These are phyloP conservation scores for Ambastaia sidthimunki DNA, from an alignment of 2,797 vertebrate species.

Conservation along the genomic window DNA sequence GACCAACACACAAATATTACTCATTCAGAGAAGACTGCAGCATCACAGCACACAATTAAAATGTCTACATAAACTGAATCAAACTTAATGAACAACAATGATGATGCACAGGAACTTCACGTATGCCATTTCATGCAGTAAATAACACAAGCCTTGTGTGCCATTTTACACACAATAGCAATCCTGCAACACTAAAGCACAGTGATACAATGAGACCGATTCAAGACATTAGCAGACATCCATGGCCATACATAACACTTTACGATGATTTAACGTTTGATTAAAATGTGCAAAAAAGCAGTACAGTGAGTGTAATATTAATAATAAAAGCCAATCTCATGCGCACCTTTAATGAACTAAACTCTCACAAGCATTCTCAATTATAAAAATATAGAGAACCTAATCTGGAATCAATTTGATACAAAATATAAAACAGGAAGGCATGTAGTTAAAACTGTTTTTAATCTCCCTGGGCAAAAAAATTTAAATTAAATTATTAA, in stretches of 20 bases:
- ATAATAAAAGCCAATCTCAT: background rate
- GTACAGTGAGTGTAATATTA: background rate
- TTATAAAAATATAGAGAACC: background rate
- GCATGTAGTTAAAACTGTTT: background rate
- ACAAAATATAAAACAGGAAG: slow-evolving; percentile 1
- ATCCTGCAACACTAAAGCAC: background rate
- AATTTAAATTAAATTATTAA: background rate
- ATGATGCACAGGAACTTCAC: background rate
- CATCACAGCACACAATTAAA: slow-evolving; percentile 11
- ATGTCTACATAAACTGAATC: background rate
- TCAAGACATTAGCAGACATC: background rate
- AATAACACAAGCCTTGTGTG: background rate
- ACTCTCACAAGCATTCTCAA: background rate
- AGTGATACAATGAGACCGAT: background rate
- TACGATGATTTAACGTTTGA: background rate
- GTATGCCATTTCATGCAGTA: background rate
- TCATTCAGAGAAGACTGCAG: background rate
- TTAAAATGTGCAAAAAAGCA: background rate
- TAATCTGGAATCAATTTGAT: background rate
- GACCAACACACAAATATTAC: background rate
- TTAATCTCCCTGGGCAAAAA: background rate
- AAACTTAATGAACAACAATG: background rate
- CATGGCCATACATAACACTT: too few relatives aligned
- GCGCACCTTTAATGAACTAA: background rate
- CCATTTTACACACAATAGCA: background rate